Base-by-base conservation (phyloP, 2,888 invertebrate genomes). In the Drosophila macrothrix region DNA sequence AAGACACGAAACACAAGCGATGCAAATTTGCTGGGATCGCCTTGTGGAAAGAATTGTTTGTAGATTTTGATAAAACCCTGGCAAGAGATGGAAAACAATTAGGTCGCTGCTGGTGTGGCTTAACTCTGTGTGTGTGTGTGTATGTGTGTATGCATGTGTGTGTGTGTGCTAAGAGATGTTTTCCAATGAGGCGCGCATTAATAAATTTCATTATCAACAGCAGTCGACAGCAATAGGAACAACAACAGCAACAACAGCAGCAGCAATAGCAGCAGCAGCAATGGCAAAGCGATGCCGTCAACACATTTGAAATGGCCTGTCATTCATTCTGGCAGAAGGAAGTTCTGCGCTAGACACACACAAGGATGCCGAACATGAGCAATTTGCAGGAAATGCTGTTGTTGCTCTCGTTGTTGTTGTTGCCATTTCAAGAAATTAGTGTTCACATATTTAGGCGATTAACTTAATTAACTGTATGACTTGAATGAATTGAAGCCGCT, bases 61-160 rank as follows among this genome's bases (percentile, higher is more conserved):
- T 99, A 99, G 94, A 99, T 99, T 95, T 98, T 98, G 94, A 99
- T 98, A 95, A 99, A 99, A 89, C 99, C 99, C 99, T 99, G 94
- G 69, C 94, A 94, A 82, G 62, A 73, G 73, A 67, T 53, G 49
- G 73, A 59, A 82, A n/a, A 39, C 28, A 56, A 56, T 29, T 46
- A 46, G 46, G 81, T 64, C 74, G 78, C 82, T 69, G 80, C 75
- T 66, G 73, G 76, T 43, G 55, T 16, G 35, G 52, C 63, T 53
- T n/a, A 10, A 29, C 56, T 52, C 46, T 46, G 53, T 58, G 39
- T 52, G 41, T 66, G 31, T 65, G 28, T n/a, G 50, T 37, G 37
- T 54, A 19, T 53, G n/a, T 70, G 66, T 31, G 41, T 28, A 49
- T 54, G 50, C 53, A 29, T 29, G 66, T 49, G 52, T 55, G 58